Percentiles rank a stretch among this genome's conserved stretches.
phyloP scores from a whole-genome alignment of 1,140 invertebrate genomes.

The Ridgeia piscesae region DNA sequence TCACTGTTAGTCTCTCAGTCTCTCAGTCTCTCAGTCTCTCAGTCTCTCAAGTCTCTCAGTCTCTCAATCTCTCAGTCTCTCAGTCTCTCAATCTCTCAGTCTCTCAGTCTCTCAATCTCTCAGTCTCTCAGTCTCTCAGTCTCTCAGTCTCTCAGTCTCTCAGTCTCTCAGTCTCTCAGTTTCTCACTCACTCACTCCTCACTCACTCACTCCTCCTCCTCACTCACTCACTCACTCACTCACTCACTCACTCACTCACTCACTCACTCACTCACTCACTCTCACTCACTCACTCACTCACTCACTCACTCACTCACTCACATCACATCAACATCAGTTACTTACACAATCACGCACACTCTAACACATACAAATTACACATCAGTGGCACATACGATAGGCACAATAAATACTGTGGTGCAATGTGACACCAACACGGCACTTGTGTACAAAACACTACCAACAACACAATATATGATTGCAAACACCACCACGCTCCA shows the following conservation, averaged over 20 bases:
- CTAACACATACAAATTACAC: no score
- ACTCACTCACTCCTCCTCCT: conserved; percentile 21
- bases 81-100: conserved; percentile 22
- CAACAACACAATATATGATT: background rate
- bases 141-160: no score
- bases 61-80: conserved; percentile 22
- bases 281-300: conserved; percentile 29
- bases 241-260: conserved; percentile 23
- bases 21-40: conserved; percentile 19
- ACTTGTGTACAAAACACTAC: background rate
- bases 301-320: conserved; percentile 27
- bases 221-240: conserved; percentile 23
- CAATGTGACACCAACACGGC: background rate
- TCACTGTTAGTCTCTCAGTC: conserved; percentile 12
- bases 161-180: conserved; percentile 25
- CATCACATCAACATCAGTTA: conserved; percentile 8
- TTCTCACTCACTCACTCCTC: conserved; percentile 26
- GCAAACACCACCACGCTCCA: no score
- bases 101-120: conserved; percentile 18
- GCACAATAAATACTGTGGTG: no score
- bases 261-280: conserved; percentile 23
- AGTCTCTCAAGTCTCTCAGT: conserved; percentile 25
- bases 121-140: conserved; percentile 19
- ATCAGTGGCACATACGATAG: no score
- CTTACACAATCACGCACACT: background rate